These are phyloP conservation scores for Petrocephalus sullivani DNA, from an alignment of 2,797 vertebrate species.

Conservation along the genomic window DNA sequence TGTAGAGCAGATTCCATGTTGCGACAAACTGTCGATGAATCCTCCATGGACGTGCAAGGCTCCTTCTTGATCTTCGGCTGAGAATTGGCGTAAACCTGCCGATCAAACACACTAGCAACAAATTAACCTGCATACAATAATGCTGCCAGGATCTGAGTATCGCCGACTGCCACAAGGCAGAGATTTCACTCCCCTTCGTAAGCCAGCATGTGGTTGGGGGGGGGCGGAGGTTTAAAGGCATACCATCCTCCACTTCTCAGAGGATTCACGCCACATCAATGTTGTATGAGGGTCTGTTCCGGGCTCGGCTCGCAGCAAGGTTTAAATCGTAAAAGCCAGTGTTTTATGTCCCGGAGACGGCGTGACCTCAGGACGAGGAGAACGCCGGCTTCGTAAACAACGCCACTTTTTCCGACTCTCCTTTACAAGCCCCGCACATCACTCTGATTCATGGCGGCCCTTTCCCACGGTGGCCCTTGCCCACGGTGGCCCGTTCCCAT, in stretches of 20 bases:
- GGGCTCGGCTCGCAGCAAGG: neutral
- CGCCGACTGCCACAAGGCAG: neutral
- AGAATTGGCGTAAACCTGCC: neutral
- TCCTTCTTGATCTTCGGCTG: neutral
- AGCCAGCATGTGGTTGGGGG: neutral
- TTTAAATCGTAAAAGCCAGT: conserved; percentile 23
- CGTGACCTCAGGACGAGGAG: neutral
- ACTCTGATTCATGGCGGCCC: neutral
- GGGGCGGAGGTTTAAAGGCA: neutral
- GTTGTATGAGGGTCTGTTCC: conserved; percentile 5
- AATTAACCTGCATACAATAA: neutral
- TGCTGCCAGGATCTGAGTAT: neutral
- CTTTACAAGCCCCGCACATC: neutral
- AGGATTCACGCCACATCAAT: conserved; percentile 19
- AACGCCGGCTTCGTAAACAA: neutral
- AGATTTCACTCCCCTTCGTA: neutral
- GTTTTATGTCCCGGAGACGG: conserved; percentile 17
- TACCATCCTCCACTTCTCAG: neutral
- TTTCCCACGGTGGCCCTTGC: no score
- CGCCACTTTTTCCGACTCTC: neutral
- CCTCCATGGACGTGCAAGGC: neutral
- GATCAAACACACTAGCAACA: neutral
- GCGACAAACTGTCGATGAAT: neutral
- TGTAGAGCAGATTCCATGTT: neutral
- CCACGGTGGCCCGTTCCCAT: no score